A percentile compares a stretch with the other conserved stretches of the same genome.
Evolutionary conservation across 2,113 vertebrate genomes (phyloP).

Genomic region (Orycteropus afer): DNA sequence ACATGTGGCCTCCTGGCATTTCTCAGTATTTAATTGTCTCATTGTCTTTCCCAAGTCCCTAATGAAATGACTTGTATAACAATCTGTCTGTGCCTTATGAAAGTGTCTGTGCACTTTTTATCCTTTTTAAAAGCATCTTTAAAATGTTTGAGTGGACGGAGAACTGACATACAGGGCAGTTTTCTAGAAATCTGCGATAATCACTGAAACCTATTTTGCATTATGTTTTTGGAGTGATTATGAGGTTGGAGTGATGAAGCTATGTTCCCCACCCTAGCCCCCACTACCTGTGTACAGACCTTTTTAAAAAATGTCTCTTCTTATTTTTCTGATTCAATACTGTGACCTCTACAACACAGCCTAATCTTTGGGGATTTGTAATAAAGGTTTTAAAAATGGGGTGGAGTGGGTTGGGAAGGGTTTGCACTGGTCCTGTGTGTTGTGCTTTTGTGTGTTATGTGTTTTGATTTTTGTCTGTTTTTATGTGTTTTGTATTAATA

Average conservation of each 20-base stretch:
- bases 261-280: slow-evolving; percentile 68
- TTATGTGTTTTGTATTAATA: slow-evolving; percentile 89
- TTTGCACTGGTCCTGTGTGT: slow-evolving; percentile 84
- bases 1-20: slow-evolving; percentile 76
- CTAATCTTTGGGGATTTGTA: slow-evolving; percentile 81
- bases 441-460: slow-evolving; percentile 85
- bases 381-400: slow-evolving; percentile 77
- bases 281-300: slow-evolving; percentile 73
- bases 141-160: slow-evolving; percentile 47
- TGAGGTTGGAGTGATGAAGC: slow-evolving; percentile 74
- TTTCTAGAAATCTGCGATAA: slow-evolving; percentile 79
- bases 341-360: slow-evolving; percentile 84
- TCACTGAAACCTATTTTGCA: slow-evolving; percentile 76
- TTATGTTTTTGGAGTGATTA: slow-evolving; percentile 41
- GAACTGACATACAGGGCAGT: slow-evolving; percentile 72
- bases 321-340: slow-evolving; percentile 84
- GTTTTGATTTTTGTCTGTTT: slow-evolving; percentile 86
- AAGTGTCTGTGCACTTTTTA: slow-evolving; percentile 91
- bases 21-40: slow-evolving; percentile 77
- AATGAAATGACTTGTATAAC: slow-evolving; percentile 82
- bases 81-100: slow-evolving; percentile 92
- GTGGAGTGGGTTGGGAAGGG: slow-evolving; percentile 80
- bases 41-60: slow-evolving; percentile 75
- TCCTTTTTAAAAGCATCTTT: slow-evolving; percentile 86
- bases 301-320: slow-evolving; percentile 51